These are phyloP conservation scores for Climacteris rufus DNA, from an alignment of 2,113 vertebrate species.

Conservation along the genomic window DNA sequence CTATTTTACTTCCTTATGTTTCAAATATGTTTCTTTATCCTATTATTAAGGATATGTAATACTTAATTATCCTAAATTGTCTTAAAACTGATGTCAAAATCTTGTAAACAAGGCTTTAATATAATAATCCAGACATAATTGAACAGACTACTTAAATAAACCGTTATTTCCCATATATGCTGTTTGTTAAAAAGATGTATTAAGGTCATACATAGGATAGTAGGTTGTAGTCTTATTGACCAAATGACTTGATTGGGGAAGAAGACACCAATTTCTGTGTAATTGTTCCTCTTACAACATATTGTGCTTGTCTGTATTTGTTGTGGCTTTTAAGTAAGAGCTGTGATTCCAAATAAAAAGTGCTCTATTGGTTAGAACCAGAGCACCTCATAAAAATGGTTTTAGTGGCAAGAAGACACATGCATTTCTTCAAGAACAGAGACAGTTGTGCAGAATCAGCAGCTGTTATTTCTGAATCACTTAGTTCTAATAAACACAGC, in stretches of 20 bases:
- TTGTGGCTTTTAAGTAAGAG: constrained; percentile 1
- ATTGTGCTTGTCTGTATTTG: background rate
- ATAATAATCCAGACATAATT: background rate
- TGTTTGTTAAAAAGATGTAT: background rate
- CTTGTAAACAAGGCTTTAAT: constrained; percentile 14
- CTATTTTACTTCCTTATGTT: background rate
- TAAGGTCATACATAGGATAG: background rate
- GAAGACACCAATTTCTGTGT: background rate
- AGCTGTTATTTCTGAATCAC: constrained; percentile 20
- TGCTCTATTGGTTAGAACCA: background rate
- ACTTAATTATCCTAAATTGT: background rate
- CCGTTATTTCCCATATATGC: background rate
- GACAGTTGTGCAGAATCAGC: constrained; percentile 28
- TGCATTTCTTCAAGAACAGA: background rate
- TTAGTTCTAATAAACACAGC: constrained; percentile 37
- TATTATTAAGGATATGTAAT: background rate
- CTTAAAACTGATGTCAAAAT: background rate
- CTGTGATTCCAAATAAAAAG: background rate
- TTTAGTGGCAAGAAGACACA: constrained; percentile 15
- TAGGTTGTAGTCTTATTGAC: background rate
- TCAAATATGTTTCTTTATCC: background rate
- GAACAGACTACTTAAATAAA: background rate
- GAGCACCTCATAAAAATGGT: constrained; percentile 46
- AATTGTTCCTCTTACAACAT: background rate
- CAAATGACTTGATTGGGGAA: background rate